A percentile compares a stretch with the other conserved stretches of the same genome.
These are phyloP conservation scores for Clostera curtula DNA, from an alignment of 2,888 invertebrate species.

Conservation along the genomic window DNA sequence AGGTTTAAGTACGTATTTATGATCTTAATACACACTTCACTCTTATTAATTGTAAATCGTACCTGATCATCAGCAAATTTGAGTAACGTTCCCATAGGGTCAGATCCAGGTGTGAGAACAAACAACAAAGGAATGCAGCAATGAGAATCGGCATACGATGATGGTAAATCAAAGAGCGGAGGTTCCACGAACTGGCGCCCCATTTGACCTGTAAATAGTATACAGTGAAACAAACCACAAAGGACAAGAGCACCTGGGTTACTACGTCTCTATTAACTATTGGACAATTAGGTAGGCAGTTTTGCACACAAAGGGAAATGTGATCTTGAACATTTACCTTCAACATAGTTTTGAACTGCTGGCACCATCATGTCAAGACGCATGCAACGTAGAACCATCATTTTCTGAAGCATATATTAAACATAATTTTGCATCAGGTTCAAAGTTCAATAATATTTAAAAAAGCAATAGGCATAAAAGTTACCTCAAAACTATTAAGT, in stretches of 20 bases:
- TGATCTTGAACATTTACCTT: constrained; percentile 71
- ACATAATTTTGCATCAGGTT: too few species aligned
- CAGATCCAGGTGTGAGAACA: constrained; percentile 93
- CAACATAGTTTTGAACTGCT: constrained; percentile 82
- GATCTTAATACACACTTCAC: too few species aligned
- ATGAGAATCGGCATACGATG: constrained; percentile 90
- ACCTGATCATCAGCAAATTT: constrained; percentile 94
- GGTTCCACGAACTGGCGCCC: constrained; percentile 90
- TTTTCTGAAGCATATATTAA: constrained; percentile 70
- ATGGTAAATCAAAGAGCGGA: constrained; percentile 89
- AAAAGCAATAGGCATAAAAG: neutral
- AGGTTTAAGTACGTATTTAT: neutral
- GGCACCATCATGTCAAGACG: constrained; percentile 92
- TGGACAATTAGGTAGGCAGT: too few species aligned
- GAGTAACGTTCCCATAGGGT: constrained; percentile 91
- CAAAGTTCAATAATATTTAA: too few species aligned
- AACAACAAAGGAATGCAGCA: constrained; percentile 91
- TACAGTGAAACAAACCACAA: too few species aligned
- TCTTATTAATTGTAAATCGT: constrained; percentile 5
- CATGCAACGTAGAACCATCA: constrained; percentile 86
- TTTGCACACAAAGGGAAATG: too few species aligned
- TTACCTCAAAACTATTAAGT: constrained; percentile 75
- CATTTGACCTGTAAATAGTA: constrained; percentile 77
- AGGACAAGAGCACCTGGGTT: too few species aligned
- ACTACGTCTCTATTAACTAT: too few species aligned